A percentile compares a stretch with the other conserved stretches of the same genome.
phyloP scores from a whole-genome alignment of 2,888 invertebrate genomes.

The Zygothrica quintamaculata region DNA sequence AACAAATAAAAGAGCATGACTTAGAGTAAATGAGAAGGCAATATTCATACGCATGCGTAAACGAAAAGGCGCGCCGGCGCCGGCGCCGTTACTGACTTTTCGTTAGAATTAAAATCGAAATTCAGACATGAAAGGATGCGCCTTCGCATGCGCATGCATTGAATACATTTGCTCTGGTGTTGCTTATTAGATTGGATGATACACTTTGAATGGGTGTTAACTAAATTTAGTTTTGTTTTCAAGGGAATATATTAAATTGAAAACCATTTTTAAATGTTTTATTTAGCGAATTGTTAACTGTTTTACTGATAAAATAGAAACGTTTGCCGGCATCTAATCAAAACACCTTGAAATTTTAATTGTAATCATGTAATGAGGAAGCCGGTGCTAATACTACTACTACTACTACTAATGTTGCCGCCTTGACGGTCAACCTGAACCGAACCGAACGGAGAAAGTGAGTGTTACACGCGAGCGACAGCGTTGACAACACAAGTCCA shows the following conservation, averaged over 20 bases:
- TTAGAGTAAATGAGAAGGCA: slow-evolving; percentile 21
- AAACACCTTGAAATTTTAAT: slow-evolving; percentile 54
- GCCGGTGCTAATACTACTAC: too few species aligned
- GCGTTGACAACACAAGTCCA: too few species aligned
- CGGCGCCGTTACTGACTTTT: background rate
- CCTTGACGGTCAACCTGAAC: slow-evolving; percentile 36
- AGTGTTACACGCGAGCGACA: too few species aligned
- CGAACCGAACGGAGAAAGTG: slow-evolving; percentile 66
- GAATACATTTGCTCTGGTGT: too few species aligned
- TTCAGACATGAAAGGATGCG: slow-evolving; percentile 44
- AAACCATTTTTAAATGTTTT: too few species aligned
- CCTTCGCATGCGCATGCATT: slow-evolving; percentile 30
- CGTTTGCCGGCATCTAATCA: slow-evolving; percentile 43
- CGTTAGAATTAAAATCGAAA: slow-evolving; percentile 29
- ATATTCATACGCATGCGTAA: slow-evolving; percentile 65
- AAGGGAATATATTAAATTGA: too few species aligned
- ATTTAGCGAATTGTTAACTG: too few species aligned
- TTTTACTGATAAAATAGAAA: slow-evolving; percentile 34
- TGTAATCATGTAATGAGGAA: slow-evolving; percentile 64
- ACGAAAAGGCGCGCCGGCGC: slow-evolving; percentile 57
- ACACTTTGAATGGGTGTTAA: background rate
- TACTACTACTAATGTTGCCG: slow-evolving; percentile 1
- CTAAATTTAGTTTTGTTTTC: background rate
- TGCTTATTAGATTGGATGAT: slow-evolving; percentile 3
- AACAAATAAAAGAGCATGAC: slow-evolving; percentile 21